Percentiles rank a stretch among this genome's conserved stretches.
Evolutionary conservation across 2,113 vertebrate species (phyloP).

Genomic region (Ramphastos sulfuratus): DNA sequence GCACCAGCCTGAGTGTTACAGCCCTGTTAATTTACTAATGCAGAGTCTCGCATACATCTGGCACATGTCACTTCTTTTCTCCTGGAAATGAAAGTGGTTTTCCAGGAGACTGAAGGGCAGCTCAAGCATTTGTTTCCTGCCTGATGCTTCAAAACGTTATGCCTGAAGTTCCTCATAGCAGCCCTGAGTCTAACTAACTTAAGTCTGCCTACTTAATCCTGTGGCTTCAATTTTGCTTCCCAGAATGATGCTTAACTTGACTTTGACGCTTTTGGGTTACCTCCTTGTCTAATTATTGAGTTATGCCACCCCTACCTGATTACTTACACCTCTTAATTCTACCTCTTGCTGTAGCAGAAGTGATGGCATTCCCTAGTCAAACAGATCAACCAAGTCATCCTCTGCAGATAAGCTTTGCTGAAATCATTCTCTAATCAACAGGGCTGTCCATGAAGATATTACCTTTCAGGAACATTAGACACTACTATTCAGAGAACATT

Average conservation of each 20-base stretch:
- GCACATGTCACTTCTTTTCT: constrained; percentile 63
- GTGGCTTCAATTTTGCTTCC: not conserved
- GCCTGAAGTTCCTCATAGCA: constrained; percentile 2
- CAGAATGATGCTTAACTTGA: not conserved
- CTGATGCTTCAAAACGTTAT: constrained; percentile 38
- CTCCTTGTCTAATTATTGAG: not conserved
- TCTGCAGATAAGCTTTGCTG: not conserved
- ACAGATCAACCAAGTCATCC: not conserved
- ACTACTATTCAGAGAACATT: not conserved
- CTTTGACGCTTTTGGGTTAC: not conserved
- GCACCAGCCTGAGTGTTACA: constrained; percentile 53
- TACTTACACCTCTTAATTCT: not conserved
- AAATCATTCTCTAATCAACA: not conserved
- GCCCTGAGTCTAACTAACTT: not conserved
- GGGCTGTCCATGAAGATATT: not conserved
- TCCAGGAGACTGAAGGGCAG: constrained; percentile 53
- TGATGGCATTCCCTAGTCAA: not conserved
- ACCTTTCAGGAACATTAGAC: not conserved
- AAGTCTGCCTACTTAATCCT: not conserved
- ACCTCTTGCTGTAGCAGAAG: not conserved
- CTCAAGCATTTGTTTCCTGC: constrained; percentile 47
- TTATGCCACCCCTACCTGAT: not conserved
- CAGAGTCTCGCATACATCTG: constrained; percentile 60
- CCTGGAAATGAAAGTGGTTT: constrained; percentile 58
- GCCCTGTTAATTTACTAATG: constrained; percentile 69